A percentile compares a stretch with the other conserved stretches of the same genome.
These are phyloP conservation scores for Astatoreochromis straeleni DNA, from an alignment of 2,113 vertebrate species.

Conservation along the genomic window DNA sequence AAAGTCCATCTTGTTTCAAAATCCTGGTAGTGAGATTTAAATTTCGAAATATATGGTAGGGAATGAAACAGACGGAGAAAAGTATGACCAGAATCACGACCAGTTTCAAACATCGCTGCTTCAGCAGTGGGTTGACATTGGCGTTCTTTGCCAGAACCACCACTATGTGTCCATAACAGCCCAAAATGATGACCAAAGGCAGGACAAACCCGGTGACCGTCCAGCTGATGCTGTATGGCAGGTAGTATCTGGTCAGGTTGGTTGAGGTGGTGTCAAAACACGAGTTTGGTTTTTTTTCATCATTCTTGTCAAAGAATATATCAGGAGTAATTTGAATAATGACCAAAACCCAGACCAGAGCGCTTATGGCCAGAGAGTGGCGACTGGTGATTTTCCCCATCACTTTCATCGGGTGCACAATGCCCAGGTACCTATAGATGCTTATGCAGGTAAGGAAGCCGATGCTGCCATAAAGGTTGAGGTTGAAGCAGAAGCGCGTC, in stretches of 20 bases:
- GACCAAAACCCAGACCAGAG: conserved; percentile 72
- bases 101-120: conserved; percentile 69
- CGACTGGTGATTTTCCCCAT: conserved; percentile 61
- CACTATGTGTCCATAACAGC: conserved; percentile 74
- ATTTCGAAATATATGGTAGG: conserved; percentile 77
- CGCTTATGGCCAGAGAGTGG: conserved; percentile 33
- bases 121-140: conserved; percentile 59
- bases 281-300: fast-evolving
- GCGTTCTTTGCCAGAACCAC: conserved; percentile 60
- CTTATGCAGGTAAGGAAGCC: conserved; percentile 83
- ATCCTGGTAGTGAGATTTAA: conserved; percentile 68
- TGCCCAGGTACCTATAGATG: conserved; percentile 78
- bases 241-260: conserved; percentile 10
- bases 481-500: conserved; percentile 75
- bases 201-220: conserved; percentile 69
- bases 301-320: conserved; percentile 68
- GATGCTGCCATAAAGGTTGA: conserved; percentile 83
- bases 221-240: conserved; percentile 61
- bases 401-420: conserved; percentile 74
- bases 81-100: conserved; percentile 67
- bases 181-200: conserved; percentile 67
- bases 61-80: conserved; percentile 79
- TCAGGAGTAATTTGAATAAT: conserved; percentile 66
- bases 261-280: conserved; percentile 71
- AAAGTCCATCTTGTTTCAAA: conserved; percentile 45